Base-by-base conservation (phyloP, 2,888 invertebrate genomes). In the Lissonota sp. region DNA sequence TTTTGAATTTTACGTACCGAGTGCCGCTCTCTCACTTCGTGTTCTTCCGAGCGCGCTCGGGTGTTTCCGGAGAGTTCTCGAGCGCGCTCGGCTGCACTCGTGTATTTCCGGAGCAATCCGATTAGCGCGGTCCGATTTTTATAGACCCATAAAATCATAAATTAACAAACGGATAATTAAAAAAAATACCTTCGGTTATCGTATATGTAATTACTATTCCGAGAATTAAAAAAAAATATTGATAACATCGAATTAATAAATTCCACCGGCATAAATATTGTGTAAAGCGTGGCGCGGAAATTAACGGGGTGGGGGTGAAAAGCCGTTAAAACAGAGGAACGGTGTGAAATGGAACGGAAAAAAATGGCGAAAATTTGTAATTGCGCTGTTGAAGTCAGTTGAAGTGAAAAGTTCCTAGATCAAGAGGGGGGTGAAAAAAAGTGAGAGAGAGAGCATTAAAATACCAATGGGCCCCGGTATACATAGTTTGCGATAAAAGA, bases 401-500 rank as follows among this genome's bases (percentile, higher is more conserved):
- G 64, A 74, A 60, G 39, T 53, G 57, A 80, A 80, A 80, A 76
- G 80, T 80, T 80, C 76, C 80, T 80, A 80, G 80, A 80, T 73
- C 39, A 53, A 37, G 62, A 75, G 62, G 37, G 5, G 40, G 6
- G 66, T 64, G 78, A 8, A 42, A 83, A 76, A 67, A 14, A 6
- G 46, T 4, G 73, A 71, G 79, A 39, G n/a, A 62, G 53, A 72
- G 12, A 49, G 71, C 46, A n/a, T n/a, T n/a, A 63, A 74, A 71
- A 71, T 60, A 69, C 75, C 78, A 74, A 74, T 81, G 80, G 73
- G 74, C 66, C 64, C 80, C 55, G 64, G 79, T 67, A 64, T 26
- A 26, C 26, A 26, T 74, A 79, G 78, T 86, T 80, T 81, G 85
- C 84, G 86, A 86, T 78, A 81, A 88, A 88, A 86, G 86, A 87